Conservation (phyloP, 2,113 vertebrate species). For the Edolisoma coerulescens region DNA sequence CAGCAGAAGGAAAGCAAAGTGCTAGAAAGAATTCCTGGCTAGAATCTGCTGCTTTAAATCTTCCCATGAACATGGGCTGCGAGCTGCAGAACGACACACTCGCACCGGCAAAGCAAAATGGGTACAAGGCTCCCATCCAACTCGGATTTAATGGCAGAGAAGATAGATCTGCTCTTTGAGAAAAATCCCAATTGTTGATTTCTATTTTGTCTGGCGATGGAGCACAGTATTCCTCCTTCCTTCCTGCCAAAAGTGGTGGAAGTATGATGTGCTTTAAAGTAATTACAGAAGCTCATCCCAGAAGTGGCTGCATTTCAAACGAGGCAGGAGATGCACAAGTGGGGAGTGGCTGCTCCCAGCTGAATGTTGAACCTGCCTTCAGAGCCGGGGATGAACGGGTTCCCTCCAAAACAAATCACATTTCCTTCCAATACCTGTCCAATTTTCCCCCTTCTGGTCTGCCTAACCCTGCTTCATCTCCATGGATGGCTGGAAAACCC, state of each 20-base stretch:
- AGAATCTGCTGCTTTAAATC: not conserved
- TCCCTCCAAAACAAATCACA: not conserved
- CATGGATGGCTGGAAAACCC: not conserved
- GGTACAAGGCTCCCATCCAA: constrained; percentile 29
- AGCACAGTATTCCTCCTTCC: constrained; percentile 14
- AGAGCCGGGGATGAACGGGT: not conserved
- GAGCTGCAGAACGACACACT: not conserved
- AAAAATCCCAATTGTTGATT: constrained; percentile 46
- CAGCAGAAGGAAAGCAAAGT: constrained; percentile 44
- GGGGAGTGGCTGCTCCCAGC: not conserved
- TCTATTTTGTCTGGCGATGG: constrained; percentile 45
- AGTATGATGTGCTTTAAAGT: constrained; percentile 23
- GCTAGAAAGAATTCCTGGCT: constrained; percentile 33
- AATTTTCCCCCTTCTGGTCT: not conserved
- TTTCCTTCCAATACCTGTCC: not conserved
- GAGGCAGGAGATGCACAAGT: not conserved
- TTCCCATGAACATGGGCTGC: not conserved
- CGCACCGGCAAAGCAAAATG: not conserved
- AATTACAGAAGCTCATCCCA: constrained; percentile 26
- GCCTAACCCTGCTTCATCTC: not conserved
- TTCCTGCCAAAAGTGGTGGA: constrained; percentile 34
- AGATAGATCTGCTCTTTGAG: not conserved
- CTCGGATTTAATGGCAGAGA: constrained; percentile 14
- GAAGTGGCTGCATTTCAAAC: constrained; percentile 50
- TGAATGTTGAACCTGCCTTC: not conserved